These are phyloP conservation scores for Zoanthus sociatus DNA, from an alignment of 92 coral and sea anemone species.

Conservation along the genomic window DNA sequence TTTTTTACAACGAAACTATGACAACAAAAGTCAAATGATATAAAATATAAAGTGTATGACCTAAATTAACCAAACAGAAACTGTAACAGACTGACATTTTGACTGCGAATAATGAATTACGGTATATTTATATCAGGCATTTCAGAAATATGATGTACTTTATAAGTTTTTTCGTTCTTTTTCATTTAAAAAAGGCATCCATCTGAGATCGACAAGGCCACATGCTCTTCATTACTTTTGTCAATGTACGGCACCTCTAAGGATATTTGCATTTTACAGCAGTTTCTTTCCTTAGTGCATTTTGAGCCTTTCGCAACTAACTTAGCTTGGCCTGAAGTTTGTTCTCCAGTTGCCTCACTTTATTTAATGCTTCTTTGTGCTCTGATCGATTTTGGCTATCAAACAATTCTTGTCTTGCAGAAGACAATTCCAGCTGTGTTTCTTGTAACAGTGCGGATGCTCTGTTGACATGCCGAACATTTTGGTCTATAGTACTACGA, in stretches of 20 bases:
- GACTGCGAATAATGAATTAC: slow-evolving; percentile 12
- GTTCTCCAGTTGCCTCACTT: slow-evolving; percentile 40
- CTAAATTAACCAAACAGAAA: slow-evolving; percentile 14
- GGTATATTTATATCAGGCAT: slow-evolving; percentile 4
- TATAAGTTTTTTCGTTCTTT: slow-evolving; percentile 15
- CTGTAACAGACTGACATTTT: slow-evolving; percentile 11
- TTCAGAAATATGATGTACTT: slow-evolving; percentile 28
- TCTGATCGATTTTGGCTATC: slow-evolving; percentile 33
- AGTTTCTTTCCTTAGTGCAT: slow-evolving; percentile 50
- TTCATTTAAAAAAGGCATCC: slow-evolving; percentile 26
- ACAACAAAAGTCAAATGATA: neutral
- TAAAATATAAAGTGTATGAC: neutral
- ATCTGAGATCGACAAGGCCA: slow-evolving; percentile 41
- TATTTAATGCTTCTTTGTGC: slow-evolving; percentile 41
- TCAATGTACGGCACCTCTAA: slow-evolving; percentile 18
- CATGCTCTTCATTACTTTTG: slow-evolving; percentile 6
- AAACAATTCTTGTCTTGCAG: slow-evolving; percentile 44
- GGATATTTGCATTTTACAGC: slow-evolving; percentile 35
- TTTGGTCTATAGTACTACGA: slow-evolving; percentile 35
- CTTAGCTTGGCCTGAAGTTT: slow-evolving; percentile 35
- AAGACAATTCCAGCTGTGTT: slow-evolving; percentile 20
- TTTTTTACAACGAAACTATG: neutral
- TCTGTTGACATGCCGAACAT: slow-evolving; percentile 33
- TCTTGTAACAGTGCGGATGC: slow-evolving; percentile 27
- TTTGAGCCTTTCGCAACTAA: slow-evolving; percentile 46